Percentiles rank a stretch among this genome's conserved stretches.
Conservation (phyloP, 2,113 vertebrate genomes). For the Sander vitreus region DNA sequence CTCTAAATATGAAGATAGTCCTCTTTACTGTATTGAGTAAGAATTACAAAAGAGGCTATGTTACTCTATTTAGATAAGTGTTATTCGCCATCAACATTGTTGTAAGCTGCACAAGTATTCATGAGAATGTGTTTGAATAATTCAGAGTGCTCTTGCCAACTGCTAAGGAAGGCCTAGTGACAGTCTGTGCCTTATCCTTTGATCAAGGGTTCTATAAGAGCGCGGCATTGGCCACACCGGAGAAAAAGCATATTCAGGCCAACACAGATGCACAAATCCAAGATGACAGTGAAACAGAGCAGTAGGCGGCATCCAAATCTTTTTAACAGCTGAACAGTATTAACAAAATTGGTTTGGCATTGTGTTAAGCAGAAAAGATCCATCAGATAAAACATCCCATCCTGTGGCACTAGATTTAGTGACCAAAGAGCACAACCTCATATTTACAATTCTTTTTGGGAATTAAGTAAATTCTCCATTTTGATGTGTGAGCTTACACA, state of each 20-base stretch:
- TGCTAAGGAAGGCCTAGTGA: slow-evolving; percentile 78
- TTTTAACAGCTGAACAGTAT: slow-evolving; percentile 71
- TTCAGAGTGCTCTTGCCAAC: slow-evolving; percentile 80
- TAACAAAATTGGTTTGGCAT: slow-evolving; percentile 63
- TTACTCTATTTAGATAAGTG: slow-evolving; percentile 69
- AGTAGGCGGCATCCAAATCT: slow-evolving; percentile 75
- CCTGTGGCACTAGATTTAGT: slow-evolving; percentile 71
- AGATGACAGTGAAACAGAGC: slow-evolving; percentile 75
- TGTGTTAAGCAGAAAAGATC: slow-evolving; percentile 66
- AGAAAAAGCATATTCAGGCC: slow-evolving; percentile 73
- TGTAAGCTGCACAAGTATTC: slow-evolving; percentile 72
- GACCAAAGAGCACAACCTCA: slow-evolving; percentile 44
- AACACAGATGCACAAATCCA: slow-evolving; percentile 74
- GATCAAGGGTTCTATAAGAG: slow-evolving; percentile 82
- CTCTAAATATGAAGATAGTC: slow-evolving; percentile 2
- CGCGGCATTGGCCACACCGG: slow-evolving; percentile 62
- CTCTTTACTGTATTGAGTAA: slow-evolving; percentile 28
- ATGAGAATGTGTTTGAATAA: slow-evolving; percentile 83
- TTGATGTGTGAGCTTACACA: slow-evolving; percentile 58
- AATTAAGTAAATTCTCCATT: slow-evolving; percentile 55
- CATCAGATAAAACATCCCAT: slow-evolving; percentile 79
- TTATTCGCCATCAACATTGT: slow-evolving; percentile 64
- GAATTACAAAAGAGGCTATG: slow-evolving; percentile 58
- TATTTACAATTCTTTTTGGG: slow-evolving; percentile 50
- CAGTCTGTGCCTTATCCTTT: slow-evolving; percentile 84